phyloP scores from a whole-genome alignment of 2,797 vertebrate genomes.

The Lophius americanus region DNA sequence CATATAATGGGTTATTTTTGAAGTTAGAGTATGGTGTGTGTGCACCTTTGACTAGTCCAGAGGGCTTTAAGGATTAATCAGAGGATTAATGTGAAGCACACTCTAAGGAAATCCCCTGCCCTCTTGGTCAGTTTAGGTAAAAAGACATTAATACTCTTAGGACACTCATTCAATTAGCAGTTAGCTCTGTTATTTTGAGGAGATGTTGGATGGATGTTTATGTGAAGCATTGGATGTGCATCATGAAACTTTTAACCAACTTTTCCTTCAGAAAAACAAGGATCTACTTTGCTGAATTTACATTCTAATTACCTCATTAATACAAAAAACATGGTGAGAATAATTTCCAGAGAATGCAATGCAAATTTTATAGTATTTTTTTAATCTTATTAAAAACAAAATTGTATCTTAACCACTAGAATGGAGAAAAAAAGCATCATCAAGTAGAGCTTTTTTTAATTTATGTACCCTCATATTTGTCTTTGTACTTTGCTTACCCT shows the following conservation, averaged over 20 bases:
- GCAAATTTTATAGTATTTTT: neutral
- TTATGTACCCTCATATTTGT: neutral
- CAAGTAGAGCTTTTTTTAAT: neutral
- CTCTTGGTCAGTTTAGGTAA: slow-evolving; percentile 45
- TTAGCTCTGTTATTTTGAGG: slow-evolving; percentile 25
- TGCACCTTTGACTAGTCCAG: slow-evolving; percentile 56
- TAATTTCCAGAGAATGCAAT: neutral
- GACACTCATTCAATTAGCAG: slow-evolving; percentile 8
- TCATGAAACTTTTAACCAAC: slow-evolving; percentile 22
- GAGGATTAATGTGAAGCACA: slow-evolving; percentile 66
- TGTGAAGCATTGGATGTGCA: slow-evolving; percentile 27
- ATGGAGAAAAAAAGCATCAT: neutral
- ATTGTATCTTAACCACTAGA: neutral
- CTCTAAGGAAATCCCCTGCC: slow-evolving; percentile 38
- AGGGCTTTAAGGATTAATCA: slow-evolving; percentile 71
- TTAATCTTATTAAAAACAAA: neutral
- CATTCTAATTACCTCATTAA: no score
- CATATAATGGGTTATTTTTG: slow-evolving; percentile 66
- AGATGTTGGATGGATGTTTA: slow-evolving; percentile 30
- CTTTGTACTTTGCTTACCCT: slow-evolving; percentile 74
- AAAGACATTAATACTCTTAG: slow-evolving; percentile 33
- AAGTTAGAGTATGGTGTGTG: slow-evolving; percentile 51
- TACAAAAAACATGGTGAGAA: neutral
- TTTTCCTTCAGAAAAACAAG: no score
- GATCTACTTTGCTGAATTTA: no score